These are phyloP conservation scores for Spatula clypeata DNA, from an alignment of 2,797 vertebrate species.

Conservation along the genomic window DNA sequence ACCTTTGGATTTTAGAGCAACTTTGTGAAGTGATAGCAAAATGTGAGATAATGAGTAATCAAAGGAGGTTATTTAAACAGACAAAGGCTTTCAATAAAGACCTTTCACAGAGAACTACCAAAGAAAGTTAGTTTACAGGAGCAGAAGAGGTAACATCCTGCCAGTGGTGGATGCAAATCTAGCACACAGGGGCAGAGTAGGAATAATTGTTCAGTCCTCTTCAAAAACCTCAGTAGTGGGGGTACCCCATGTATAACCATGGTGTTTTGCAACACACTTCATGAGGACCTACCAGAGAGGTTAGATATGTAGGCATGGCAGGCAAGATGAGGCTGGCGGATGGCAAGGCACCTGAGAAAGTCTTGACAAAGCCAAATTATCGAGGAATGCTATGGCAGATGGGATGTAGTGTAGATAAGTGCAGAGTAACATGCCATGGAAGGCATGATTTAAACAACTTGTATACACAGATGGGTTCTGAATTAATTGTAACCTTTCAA, in stretches of 20 bases:
- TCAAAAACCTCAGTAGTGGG: constrained; percentile 47
- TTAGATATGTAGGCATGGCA: constrained; percentile 37
- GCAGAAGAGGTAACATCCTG: constrained; percentile 51
- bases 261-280: constrained; percentile 52
- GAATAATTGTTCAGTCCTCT: constrained; percentile 62
- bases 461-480: constrained; percentile 47
- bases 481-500: constrained; percentile 74
- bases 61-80: constrained; percentile 62
- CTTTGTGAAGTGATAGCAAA: constrained; percentile 41
- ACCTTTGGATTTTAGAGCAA: constrained; percentile 19
- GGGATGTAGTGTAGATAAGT: constrained; percentile 53
- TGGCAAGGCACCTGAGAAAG: constrained; percentile 43
- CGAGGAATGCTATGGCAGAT: constrained; percentile 51
- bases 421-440: constrained; percentile 45
- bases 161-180: constrained; percentile 67
- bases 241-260: constrained; percentile 39
- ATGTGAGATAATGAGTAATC: constrained; percentile 33
- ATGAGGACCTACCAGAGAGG: constrained; percentile 53
- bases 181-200: background rate
- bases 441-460: constrained; percentile 71
- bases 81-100: constrained; percentile 63
- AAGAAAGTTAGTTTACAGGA: constrained; percentile 55
- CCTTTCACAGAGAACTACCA: constrained; percentile 42
- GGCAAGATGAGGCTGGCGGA: constrained; percentile 37
- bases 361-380: constrained; percentile 53